phyloP scores from a whole-genome alignment of 2,113 vertebrate species.

The Ibidorhyncha struthersii region DNA sequence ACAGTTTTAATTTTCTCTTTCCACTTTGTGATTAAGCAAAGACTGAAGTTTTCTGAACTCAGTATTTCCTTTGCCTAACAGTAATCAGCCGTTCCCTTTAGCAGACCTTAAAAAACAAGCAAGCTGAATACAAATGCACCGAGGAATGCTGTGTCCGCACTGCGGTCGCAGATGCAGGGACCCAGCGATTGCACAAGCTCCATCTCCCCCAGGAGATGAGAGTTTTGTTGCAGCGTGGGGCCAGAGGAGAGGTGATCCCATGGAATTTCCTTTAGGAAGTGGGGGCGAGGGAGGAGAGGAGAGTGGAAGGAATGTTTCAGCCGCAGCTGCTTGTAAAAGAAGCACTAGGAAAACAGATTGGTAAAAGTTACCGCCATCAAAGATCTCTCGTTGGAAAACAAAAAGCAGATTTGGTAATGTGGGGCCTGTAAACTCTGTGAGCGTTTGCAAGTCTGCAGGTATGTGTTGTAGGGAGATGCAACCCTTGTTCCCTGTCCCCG shows the following conservation, averaged over 20 bases:
- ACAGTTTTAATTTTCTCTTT: conserved; percentile 18
- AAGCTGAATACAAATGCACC: not conserved
- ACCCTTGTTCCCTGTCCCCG: not conserved
- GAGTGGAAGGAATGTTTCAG: conserved; percentile 60
- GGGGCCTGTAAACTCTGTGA: not conserved
- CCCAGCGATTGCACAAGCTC: conserved; percentile 12
- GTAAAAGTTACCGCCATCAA: not conserved
- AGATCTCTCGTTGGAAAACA: not conserved
- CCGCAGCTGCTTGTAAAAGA: conserved; percentile 50
- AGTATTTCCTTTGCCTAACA: conserved; percentile 57
- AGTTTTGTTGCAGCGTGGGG: not conserved
- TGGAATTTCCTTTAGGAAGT: conserved; percentile 71
- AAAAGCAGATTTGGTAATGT: not conserved
- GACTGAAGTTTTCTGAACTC: not conserved
- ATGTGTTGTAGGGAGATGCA: not conserved
- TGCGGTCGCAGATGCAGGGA: not conserved
- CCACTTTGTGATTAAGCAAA: conserved; percentile 35
- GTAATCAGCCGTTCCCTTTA: not conserved
- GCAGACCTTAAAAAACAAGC: not conserved
- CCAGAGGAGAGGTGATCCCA: conserved; percentile 48
- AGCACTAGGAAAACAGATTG: conserved; percentile 28
- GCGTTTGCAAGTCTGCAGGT: not conserved
- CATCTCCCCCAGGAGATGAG: not conserved
- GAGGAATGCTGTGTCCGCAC: not conserved
- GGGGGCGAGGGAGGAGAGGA: conserved; percentile 46